phyloP scores from a whole-genome alignment of 2,888 invertebrate genomes.

The Aphidoletes aphidimyza region DNA sequence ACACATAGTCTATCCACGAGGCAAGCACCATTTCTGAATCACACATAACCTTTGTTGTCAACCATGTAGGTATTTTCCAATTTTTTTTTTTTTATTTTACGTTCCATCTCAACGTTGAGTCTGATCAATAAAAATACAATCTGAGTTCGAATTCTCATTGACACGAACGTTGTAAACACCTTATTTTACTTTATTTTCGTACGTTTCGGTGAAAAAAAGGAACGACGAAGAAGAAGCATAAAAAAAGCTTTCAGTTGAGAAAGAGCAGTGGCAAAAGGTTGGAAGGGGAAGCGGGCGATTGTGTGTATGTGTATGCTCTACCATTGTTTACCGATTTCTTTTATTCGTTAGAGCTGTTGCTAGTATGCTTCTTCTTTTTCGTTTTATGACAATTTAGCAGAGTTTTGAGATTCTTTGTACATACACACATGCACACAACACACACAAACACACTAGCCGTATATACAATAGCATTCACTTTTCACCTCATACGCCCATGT shows the following conservation, averaged over 20 bases:
- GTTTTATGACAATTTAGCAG: slow-evolving; percentile 44
- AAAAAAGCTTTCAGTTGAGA: no score
- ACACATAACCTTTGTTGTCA: not conserved
- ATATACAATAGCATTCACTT: not conserved
- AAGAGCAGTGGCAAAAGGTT: no score
- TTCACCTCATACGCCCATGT: not conserved
- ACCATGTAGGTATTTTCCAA: not conserved
- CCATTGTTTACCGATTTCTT: slow-evolving; percentile 24
- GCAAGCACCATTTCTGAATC: not conserved
- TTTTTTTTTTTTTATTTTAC: not conserved
- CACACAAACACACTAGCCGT: no score
- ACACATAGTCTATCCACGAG: no score
- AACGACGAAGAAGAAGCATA: no score
- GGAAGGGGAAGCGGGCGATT: not conserved
- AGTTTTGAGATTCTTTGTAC: not conserved
- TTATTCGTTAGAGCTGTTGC: not conserved
- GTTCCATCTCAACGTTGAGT: not conserved
- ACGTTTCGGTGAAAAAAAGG: not conserved
- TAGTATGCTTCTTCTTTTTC: not conserved
- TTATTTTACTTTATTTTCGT: slow-evolving; percentile 14
- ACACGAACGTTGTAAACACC: slow-evolving; percentile 35
- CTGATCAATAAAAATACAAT: slow-evolving; percentile 51
- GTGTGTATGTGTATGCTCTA: not conserved
- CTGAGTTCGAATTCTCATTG: slow-evolving; percentile 19
- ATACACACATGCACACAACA: not conserved